These are phyloP conservation scores for Aythya fuligula DNA, from an alignment of 2,797 vertebrate genomes.

Conservation along the genomic window DNA sequence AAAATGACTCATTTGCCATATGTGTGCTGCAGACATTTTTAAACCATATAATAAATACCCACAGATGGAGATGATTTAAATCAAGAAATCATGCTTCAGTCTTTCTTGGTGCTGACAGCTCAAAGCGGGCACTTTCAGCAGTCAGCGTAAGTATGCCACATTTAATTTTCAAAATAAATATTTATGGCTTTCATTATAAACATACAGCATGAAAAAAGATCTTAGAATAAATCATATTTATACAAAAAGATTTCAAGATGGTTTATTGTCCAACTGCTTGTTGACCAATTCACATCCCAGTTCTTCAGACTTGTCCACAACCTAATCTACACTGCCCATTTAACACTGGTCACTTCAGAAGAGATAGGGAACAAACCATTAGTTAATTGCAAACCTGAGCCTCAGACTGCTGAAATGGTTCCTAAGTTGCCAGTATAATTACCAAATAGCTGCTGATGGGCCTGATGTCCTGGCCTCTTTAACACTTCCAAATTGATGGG, in stretches of 20 bases:
- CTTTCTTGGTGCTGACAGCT: neutral
- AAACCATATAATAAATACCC: neutral
- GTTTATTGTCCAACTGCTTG: neutral
- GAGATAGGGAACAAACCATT: neutral
- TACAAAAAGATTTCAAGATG: neutral
- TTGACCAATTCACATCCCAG: neutral
- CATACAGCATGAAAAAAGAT: neutral
- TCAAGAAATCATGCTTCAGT: neutral
- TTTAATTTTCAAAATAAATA: neutral
- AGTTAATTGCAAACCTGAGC: neutral
- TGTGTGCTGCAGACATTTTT: neutral
- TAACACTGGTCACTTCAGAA: neutral
- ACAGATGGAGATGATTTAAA: neutral
- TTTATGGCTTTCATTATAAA: neutral
- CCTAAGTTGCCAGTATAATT: constrained; percentile 5
- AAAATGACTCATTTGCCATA: neutral
- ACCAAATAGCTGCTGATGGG: constrained; percentile 34
- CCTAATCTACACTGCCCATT: neutral
- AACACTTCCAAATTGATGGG: neutral
- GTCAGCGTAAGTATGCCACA: neutral
- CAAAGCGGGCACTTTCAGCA: neutral
- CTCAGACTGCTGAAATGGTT: constrained; percentile 1
- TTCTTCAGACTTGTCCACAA: neutral
- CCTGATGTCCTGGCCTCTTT: constrained; percentile 5
- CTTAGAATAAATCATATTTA: neutral